Evolutionary conservation across 2,888 invertebrate genomes (phyloP).

Genomic region (Pecten maximus): DNA sequence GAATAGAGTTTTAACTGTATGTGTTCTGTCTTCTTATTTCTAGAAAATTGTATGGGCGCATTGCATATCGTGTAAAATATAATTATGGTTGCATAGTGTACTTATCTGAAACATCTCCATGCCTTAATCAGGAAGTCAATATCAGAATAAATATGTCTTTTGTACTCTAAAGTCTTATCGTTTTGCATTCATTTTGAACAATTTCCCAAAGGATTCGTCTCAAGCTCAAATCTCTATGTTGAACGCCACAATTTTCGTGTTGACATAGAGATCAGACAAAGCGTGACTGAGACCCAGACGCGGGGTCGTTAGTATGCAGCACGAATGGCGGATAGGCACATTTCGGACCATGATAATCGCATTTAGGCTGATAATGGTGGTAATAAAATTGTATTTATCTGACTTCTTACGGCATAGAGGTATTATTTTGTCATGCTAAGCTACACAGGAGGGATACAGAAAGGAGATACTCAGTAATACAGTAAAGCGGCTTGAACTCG

Average conservation of each 20-base stretch:
- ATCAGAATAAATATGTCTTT: neutral
- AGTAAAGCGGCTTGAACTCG: neutral
- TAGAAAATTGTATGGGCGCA: too few species aligned
- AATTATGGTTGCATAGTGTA: too few species aligned
- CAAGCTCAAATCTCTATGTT: neutral
- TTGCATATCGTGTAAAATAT: too few species aligned
- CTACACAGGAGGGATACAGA: neutral
- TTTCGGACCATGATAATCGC: neutral
- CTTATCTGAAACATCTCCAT: too few species aligned
- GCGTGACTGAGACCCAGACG: neutral
- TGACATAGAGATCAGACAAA: neutral
- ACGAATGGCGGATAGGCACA: conserved; percentile 3
- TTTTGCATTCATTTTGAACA: neutral
- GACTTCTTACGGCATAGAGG: neutral
- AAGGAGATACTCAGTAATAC: neutral
- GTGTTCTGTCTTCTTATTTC: too few species aligned
- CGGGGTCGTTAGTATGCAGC: neutral
- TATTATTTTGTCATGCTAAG: neutral
- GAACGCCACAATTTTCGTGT: neutral
- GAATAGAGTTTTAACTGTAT: too few species aligned
- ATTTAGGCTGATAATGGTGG: neutral
- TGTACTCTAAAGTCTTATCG: neutral
- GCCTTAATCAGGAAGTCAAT: too few species aligned
- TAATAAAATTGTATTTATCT: conserved; percentile 8
- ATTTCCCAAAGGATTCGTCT: neutral